Conservation (phyloP, 2,888 invertebrate genomes). For the Leptogaster cylindrica region DNA sequence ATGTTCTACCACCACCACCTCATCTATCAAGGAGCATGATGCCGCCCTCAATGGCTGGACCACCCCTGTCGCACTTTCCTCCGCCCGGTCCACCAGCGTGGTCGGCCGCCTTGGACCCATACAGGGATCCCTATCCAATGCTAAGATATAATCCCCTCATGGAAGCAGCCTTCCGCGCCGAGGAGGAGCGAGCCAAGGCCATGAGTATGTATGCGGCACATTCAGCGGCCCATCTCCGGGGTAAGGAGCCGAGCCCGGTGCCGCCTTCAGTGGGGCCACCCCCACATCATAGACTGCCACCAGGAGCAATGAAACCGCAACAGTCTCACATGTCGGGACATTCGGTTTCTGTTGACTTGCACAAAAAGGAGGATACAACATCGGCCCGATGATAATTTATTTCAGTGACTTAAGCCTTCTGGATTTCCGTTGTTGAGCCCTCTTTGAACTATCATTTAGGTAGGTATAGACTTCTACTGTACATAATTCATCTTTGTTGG, state of each 20-base stretch:
- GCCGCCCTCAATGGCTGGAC: constrained; percentile 62
- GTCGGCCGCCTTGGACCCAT: constrained; percentile 66
- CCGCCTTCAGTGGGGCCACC: constrained; percentile 57
- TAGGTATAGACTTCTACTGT: constrained; percentile 35
- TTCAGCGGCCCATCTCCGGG: constrained; percentile 59
- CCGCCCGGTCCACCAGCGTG: constrained; percentile 66
- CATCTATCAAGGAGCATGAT: constrained; percentile 65
- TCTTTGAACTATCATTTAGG: constrained; percentile 28
- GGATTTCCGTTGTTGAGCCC: constrained; percentile 27
- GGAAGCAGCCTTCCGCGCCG: constrained; percentile 78
- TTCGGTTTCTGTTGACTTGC: constrained; percentile 52
- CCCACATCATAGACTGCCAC: constrained; percentile 58
- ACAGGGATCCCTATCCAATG: constrained; percentile 73
- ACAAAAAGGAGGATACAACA: constrained; percentile 53
- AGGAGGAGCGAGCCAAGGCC: constrained; percentile 81
- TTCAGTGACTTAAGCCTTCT: constrained; percentile 42
- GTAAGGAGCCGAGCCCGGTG: constrained; percentile 61
- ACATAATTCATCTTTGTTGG: constrained; percentile 32
- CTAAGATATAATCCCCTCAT: constrained; percentile 80
- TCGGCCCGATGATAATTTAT: constrained; percentile 53
- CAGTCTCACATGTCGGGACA: constrained; percentile 52
- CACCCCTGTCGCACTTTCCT: constrained; percentile 67
- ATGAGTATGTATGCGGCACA: constrained; percentile 74
- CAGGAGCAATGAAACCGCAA: constrained; percentile 47
- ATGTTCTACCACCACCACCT: constrained; percentile 63